A percentile compares a stretch with the other conserved stretches of the same genome.
Evolutionary conservation across 2,113 vertebrate species (phyloP).

Genomic region (Sorex araneus): DNA sequence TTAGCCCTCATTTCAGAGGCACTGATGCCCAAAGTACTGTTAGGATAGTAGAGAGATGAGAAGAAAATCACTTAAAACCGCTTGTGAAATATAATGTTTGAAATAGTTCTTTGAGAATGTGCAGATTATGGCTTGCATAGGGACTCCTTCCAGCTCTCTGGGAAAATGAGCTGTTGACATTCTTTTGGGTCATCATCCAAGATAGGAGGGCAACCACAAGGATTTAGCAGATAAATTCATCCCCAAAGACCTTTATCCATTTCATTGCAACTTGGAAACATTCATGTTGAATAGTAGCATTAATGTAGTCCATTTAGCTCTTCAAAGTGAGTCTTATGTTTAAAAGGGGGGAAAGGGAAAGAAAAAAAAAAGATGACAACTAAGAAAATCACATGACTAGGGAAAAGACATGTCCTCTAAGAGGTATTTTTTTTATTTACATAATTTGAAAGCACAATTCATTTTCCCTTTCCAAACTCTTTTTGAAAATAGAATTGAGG

Average conservation of each 20-base stretch:
- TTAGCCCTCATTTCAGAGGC: conserved; percentile 82
- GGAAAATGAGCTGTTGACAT: conserved; percentile 97
- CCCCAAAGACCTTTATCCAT: conserved; percentile 92
- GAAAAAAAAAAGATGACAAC: conserved; percentile 43
- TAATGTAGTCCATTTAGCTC: conserved; percentile 89
- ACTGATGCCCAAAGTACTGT: conserved; percentile 85
- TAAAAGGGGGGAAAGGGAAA: conserved; percentile 61
- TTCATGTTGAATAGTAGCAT: conserved; percentile 89
- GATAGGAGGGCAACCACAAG: conserved; percentile 93
- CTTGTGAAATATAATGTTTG: conserved; percentile 92
- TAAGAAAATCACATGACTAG: conserved; percentile 82
- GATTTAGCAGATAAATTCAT: conserved; percentile 94
- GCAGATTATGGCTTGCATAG: conserved; percentile 91
- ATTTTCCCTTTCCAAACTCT: conserved; percentile 80
- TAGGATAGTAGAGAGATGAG: conserved; percentile 88
- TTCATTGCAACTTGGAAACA: conserved; percentile 91
- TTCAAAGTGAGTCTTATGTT: conserved; percentile 88
- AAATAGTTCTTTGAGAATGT: conserved; percentile 91
- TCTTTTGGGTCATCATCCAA: conserved; percentile 94
- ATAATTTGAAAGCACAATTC: conserved; percentile 87
- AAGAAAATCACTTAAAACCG: conserved; percentile 88
- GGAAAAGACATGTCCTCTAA: conserved; percentile 87
- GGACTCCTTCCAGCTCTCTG: conserved; percentile 90
- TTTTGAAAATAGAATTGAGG: conserved; percentile 85
- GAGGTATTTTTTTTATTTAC: conserved; percentile 89